Base-by-base conservation (phyloP, 2,888 invertebrate species). In the Elysia crispata region DNA sequence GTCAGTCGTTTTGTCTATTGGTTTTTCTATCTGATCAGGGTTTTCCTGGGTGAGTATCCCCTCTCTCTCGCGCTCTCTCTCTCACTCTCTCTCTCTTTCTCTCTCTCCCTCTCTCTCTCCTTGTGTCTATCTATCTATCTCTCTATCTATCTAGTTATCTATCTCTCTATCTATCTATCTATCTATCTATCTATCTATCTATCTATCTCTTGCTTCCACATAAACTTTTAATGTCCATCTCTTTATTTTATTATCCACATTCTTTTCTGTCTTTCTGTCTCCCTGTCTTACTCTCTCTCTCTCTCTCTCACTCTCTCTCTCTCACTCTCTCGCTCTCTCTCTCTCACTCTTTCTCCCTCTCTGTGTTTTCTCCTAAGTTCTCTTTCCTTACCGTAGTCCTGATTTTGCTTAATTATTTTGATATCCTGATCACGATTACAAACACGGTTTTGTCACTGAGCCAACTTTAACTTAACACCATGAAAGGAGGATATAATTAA, bases 101-200 rank as follows among this genome's bases (percentile, higher is more conserved):
- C 41, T 41, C 41, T 41, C 41, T 41, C 41, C 41, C 30, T 69
- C 69, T 69, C 31, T 69, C 30, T 30, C 30, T 69, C 69, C 30
- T 1, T 69, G 30, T 69, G 1, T 69, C 30, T 69, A 1, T 69
- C 30, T 31, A 8, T 69, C 31, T 69, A 1, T 30, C 31, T 69
- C 30, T 30, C 31, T 30, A 1, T 69, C 31, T 30, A 1, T n/a
- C 18, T 70, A 11, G 33, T 13, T 41, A 13, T 11, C 41, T 70
- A n/a, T 70, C 41, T 41, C 33, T 41, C 49, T 70, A n/a, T 70
- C 70, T 49, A 8, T 70, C 49, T 33, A 6, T 70, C 70, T 41
- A 8, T n/a, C 25, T 20, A 15, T 23, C 11, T n/a, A 1, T 1
- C n/a, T 23, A 23, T 20, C 23, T 49, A n/a, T 5, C 33, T 15